Evolutionary conservation across 2,113 vertebrate genomes (phyloP).

Genomic region (Poeciliopsis retropinna): DNA sequence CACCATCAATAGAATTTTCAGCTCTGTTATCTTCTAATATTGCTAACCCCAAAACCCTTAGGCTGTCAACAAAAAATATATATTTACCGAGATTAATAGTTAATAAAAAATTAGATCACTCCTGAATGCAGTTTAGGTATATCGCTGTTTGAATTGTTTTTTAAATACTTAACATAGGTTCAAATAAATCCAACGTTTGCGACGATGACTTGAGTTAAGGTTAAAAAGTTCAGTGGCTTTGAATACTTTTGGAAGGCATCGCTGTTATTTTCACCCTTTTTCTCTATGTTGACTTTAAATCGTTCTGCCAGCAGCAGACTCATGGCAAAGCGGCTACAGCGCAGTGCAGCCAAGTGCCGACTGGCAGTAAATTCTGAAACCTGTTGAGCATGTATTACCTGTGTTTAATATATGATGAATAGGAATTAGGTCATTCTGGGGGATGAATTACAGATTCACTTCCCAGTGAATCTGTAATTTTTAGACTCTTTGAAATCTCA

Average conservation of each 20-base stretch:
- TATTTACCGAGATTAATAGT: not conserved
- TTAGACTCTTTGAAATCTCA: constrained; percentile 6
- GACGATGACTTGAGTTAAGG: not conserved
- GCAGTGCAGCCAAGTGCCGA: constrained; percentile 66
- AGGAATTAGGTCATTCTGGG: not conserved
- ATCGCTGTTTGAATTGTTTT: too few relatives aligned
- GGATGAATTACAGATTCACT: not conserved
- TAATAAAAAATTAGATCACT: too few relatives aligned
- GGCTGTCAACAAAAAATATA: not conserved
- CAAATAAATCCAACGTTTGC: too few relatives aligned
- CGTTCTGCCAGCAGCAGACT: constrained; percentile 12
- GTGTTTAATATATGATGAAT: constrained; percentile 7
- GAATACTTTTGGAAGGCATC: not conserved
- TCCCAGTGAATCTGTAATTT: not conserved
- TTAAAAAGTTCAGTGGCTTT: not conserved
- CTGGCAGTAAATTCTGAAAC: constrained; percentile 49
- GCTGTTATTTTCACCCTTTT: not conserved
- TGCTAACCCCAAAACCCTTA: not conserved
- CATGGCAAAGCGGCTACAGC: constrained; percentile 36
- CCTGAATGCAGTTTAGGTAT: not conserved
- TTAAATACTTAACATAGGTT: too few relatives aligned
- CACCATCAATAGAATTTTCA: not conserved
- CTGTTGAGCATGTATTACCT: constrained; percentile 13
- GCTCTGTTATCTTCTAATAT: not conserved
- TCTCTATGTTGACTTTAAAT: constrained; percentile 10